Conservation (phyloP, 2,113 vertebrate species). For the Caracal caracal region DNA sequence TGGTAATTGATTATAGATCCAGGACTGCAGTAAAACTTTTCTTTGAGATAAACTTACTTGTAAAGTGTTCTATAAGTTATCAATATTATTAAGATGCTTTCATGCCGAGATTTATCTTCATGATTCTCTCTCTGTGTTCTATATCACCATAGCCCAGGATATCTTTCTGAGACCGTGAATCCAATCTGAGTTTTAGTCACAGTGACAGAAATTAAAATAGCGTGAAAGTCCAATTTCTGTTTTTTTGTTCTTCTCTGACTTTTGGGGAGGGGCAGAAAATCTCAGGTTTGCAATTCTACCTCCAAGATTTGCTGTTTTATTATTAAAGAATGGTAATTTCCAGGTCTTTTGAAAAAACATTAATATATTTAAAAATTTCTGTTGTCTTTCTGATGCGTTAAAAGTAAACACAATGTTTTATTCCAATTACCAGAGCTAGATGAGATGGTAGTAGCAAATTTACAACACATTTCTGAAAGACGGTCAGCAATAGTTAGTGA, state of each 20-base stretch:
- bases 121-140: background rate
- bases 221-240: background rate
- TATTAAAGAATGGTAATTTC: constrained; percentile 14
- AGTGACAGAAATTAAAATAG: constrained; percentile 39
- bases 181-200: background rate
- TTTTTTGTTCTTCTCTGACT: background rate
- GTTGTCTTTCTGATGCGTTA: background rate
- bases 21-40: background rate
- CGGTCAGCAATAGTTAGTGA: background rate
- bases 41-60: background rate
- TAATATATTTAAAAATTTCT: background rate
- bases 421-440: background rate
- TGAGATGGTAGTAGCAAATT: background rate
- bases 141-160: background rate
- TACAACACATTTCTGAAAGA: background rate
- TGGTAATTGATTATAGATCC: background rate
- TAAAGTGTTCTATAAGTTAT: background rate
- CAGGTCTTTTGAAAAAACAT: background rate
- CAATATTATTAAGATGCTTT: background rate
- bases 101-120: background rate
- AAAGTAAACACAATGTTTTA: background rate
- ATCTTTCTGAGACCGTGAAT: background rate
- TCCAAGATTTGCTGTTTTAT: background rate
- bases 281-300: background rate
- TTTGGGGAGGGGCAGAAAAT: background rate